phyloP scores from a whole-genome alignment of 2,113 vertebrate species.

The Entomyzon cyanotis region DNA sequence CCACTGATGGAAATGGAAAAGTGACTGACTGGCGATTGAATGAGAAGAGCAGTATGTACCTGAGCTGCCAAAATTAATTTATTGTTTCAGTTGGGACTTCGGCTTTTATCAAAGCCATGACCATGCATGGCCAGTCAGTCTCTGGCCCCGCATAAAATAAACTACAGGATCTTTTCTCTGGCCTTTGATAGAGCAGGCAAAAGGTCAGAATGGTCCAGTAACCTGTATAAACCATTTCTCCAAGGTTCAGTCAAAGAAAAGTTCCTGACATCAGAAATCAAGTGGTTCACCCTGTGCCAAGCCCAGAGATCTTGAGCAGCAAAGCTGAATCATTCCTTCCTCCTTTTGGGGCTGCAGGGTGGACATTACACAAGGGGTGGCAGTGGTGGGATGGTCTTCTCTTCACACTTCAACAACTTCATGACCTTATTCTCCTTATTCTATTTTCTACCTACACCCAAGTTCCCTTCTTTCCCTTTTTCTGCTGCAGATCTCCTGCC shows the following conservation, averaged over 20 bases:
- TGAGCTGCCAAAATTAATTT: neutral
- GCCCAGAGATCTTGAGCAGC: neutral
- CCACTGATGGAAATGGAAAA: neutral
- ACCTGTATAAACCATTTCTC: neutral
- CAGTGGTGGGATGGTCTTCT: neutral
- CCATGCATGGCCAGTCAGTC: neutral
- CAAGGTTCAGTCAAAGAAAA: neutral
- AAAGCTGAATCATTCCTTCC: neutral
- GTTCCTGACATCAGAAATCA: neutral
- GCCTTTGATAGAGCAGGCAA: neutral
- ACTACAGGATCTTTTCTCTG: neutral
- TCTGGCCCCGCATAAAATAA: neutral
- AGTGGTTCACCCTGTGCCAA: neutral
- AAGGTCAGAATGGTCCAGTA: neutral
- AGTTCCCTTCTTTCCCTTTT: neutral
- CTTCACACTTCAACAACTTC: neutral
- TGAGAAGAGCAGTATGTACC: neutral
- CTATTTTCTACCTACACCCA: neutral
- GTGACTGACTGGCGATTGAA: neutral
- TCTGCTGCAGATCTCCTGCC: neutral
- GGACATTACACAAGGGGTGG: rapidly evolving
- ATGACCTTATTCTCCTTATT: neutral
- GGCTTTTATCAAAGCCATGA: neutral
- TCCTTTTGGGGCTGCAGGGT: neutral
- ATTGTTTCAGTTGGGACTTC: neutral